Evolutionary conservation across 2,888 invertebrate genomes (phyloP), one percentile per base, ranked within the genome.

Genomic region (Drosophila meridionalis): DNA sequence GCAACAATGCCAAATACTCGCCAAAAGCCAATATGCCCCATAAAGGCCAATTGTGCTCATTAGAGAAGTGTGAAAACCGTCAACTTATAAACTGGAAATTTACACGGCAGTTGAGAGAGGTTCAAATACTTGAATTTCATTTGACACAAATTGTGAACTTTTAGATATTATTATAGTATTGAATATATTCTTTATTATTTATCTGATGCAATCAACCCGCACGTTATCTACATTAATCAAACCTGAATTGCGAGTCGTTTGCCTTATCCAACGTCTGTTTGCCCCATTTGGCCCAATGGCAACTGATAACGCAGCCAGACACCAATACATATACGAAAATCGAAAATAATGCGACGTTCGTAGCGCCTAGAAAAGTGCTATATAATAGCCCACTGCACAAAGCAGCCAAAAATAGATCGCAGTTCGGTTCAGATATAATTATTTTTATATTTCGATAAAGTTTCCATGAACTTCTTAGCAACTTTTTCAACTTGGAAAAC

Each of bases 181-280:
- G 20, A 20, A 20, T 20, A 20, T 20, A 20, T 20, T 20, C 20
- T 20, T 20, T 8, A 11, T 30, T 45, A 28, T 57, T 42, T 42
- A 59, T 47, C 45, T 12, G 40, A 60, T 55, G 62, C 42, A 64
- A 68, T 56, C 64, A 40, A 30, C 40, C 36, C 9, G 26, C 45
- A 58, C 36, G 42, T 30, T 55, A 55, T 60, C 52, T 57, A 64
- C 61, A 72, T 72, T 80, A 65, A 80, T 76, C 78, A 66, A 69
- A 52, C 11, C 53, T 4, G 57, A 63, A 80, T 63, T 80, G 64
- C 50, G 47, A 45, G 42, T 52, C 59, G 62, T 68, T 66, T 55
- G 47, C 36, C 42, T 55, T 69, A 56, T 36, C 28, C 36, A 36
- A 36, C 38, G 47, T 63, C 60, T 73, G 64, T 56, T 64, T 47